A percentile compares a stretch with the other conserved stretches of the same genome.
These are phyloP conservation scores for Gobio gobio DNA, from an alignment of 2,113 vertebrate genomes.

Conservation along the genomic window DNA sequence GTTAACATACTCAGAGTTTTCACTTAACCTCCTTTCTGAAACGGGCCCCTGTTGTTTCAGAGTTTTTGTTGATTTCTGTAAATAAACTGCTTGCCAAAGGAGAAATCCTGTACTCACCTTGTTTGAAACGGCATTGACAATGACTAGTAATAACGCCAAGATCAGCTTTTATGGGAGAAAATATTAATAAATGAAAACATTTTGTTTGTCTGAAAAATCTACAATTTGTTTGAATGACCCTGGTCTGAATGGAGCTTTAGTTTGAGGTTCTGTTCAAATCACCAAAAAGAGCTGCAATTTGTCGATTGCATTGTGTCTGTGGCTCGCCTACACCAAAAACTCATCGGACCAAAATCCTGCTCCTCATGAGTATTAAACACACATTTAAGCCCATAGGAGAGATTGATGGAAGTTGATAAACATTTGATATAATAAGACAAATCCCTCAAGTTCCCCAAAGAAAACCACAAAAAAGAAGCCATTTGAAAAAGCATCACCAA, in stretches of 20 bases:
- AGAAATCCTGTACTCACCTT: no score
- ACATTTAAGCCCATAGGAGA: neutral
- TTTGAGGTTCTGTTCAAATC: neutral
- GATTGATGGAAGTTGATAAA: neutral
- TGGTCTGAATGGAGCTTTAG: neutral
- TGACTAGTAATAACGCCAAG: neutral
- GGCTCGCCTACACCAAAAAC: neutral
- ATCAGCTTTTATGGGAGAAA: neutral
- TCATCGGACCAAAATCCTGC: neutral
- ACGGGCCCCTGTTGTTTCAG: no score
- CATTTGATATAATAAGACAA: neutral
- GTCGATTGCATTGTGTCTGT: neutral
- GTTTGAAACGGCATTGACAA: no score
- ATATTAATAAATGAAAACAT: neutral
- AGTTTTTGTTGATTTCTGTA: no score
- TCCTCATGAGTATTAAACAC: neutral
- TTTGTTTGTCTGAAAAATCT: neutral
- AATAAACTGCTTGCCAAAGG: no score
- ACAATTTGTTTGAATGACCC: neutral
- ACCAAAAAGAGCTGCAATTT: neutral
- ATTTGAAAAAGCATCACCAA: neutral
- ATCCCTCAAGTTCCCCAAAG: neutral
- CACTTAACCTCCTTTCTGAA: no score
- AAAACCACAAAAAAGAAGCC: neutral
- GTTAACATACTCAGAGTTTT: no score